Percentiles rank a stretch among this genome's conserved stretches.
phyloP scores from a whole-genome alignment of 2,888 invertebrate genomes.

The Proisotoma minuta region DNA sequence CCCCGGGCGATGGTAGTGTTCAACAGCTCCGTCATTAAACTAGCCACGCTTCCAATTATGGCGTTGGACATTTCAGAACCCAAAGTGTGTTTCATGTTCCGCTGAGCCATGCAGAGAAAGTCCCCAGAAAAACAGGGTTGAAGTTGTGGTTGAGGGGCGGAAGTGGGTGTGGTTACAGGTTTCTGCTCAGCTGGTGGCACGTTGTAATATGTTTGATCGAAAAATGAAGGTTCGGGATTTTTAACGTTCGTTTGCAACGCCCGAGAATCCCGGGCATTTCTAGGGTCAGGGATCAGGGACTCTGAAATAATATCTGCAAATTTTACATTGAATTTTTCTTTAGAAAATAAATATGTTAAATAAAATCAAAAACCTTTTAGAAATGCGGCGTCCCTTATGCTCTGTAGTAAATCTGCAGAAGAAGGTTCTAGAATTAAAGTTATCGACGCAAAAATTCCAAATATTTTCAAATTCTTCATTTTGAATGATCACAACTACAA shows the following conservation, averaged over 20 bases:
- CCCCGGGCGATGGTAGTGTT: constrained; percentile 29
- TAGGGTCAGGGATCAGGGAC: too few relatives aligned
- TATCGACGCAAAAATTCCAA: neutral
- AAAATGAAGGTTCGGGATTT: neutral
- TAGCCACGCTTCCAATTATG: constrained; percentile 25
- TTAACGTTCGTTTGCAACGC: neutral
- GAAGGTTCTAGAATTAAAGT: constrained; percentile 11
- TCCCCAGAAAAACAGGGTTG: constrained; percentile 24
- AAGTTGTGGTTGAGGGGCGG: neutral
- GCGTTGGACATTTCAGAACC: constrained; percentile 26
- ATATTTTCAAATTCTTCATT: neutral
- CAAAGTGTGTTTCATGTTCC: constrained; percentile 1
- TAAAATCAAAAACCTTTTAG: neutral
- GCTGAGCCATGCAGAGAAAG: constrained; percentile 17
- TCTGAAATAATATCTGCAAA: too few relatives aligned
- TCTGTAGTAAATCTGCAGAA: constrained; percentile 25
- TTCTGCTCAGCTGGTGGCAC: neutral
- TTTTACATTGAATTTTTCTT: too few relatives aligned
- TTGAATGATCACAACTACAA: constrained; percentile 1
- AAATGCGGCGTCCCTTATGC: constrained; percentile 13
- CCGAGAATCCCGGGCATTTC: too few relatives aligned
- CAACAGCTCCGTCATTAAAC: constrained; percentile 34
- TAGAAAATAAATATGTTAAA: too few relatives aligned
- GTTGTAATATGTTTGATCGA: neutral
- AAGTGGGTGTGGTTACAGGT: neutral